Evolutionary conservation across 2,113 vertebrate genomes (phyloP), one percentile per base, ranked within the genome.

Genomic region (Aix galericulata): DNA sequence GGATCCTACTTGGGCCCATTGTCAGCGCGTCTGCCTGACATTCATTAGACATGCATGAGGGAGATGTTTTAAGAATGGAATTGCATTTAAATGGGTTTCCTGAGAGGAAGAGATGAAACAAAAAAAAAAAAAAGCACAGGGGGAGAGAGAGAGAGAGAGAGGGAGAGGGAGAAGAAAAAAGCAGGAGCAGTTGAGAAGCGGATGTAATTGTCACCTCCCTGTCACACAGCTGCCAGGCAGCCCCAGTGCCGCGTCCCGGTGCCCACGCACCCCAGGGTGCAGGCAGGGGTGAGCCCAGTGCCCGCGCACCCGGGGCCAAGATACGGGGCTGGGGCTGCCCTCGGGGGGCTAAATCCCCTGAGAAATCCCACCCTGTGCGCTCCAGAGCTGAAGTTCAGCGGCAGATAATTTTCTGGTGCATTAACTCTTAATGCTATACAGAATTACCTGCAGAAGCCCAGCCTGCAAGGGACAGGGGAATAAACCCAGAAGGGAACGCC

Each of bases 31-130:
- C 97, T 97, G 97, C 97, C 97, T 96, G 97, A 95, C 95, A 96
- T 63, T 98, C 98, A 98, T 98, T 98, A 98, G 98, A 96, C 97
- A 98, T 98, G 98, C 98, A 98, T 97, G 98, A 98, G 96, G 98
- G 97, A 97, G 96, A 97, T 87, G 97, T 91, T 95, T 98, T 97
- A 97, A 98, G 98, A 98, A 97, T 94, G 97, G 97, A 97, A 98
- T 98, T 98, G 97, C 98, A 97, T 98, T 97, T 98, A 97, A 98
- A 98, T 98, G 96, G 97, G 97, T 98, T 98, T 98, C 97, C 98
- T 97, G 97, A 98, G 98, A 97, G 97, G 96, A 88, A 97, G 97
- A 97, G 90, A 93, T 79, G 98, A 96, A 94, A 85, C 69, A 72
- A 90, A 66, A 73, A 44, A 62, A 52, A 50, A 50, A 50, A 50